Conservation (phyloP, 2,888 invertebrate genomes). For the Pseudeuparius sepicola region DNA sequence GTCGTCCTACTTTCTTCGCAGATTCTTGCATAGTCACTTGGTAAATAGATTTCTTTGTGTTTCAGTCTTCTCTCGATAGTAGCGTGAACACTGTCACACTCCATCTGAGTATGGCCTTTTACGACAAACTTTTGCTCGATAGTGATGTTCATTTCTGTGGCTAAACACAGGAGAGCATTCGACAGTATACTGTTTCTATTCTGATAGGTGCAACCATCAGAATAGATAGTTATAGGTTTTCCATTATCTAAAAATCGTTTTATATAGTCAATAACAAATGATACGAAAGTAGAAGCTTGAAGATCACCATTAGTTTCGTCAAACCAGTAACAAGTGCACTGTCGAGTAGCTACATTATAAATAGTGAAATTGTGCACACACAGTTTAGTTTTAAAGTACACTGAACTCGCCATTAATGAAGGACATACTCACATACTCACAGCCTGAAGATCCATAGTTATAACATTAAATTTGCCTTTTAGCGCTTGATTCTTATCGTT, state of each 20-base stretch:
- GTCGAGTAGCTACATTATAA: slow-evolving; percentile 22
- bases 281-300: slow-evolving; percentile 16
- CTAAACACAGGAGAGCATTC: slow-evolving; percentile 19
- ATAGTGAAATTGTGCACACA: slow-evolving; percentile 28
- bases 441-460: slow-evolving; percentile 7
- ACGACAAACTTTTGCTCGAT: slow-evolving; percentile 20
- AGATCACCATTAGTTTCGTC: slow-evolving; percentile 18
- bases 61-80: slow-evolving; percentile 21
- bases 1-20: slow-evolving; percentile 17
- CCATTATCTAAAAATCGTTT: slow-evolving; percentile 14
- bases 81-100: slow-evolving; percentile 22
- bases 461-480: not conserved
- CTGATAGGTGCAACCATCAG: slow-evolving; percentile 23
- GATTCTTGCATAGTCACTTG: slow-evolving; percentile 18
- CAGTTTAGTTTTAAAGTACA: slow-evolving; percentile 29
- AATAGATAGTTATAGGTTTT: slow-evolving; percentile 19
- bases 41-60: slow-evolving; percentile 18
- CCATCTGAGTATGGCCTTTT: slow-evolving; percentile 23
- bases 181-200: slow-evolving; percentile 20
- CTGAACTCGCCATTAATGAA: slow-evolving; percentile 18
- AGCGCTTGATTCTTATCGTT: not conserved
- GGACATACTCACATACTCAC: too few species aligned
- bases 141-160: slow-evolving; percentile 7
- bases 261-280: slow-evolving; percentile 16
- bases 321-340: slow-evolving; percentile 25